Conservation (phyloP, 2,888 invertebrate genomes). For the Spodoptera picta region DNA sequence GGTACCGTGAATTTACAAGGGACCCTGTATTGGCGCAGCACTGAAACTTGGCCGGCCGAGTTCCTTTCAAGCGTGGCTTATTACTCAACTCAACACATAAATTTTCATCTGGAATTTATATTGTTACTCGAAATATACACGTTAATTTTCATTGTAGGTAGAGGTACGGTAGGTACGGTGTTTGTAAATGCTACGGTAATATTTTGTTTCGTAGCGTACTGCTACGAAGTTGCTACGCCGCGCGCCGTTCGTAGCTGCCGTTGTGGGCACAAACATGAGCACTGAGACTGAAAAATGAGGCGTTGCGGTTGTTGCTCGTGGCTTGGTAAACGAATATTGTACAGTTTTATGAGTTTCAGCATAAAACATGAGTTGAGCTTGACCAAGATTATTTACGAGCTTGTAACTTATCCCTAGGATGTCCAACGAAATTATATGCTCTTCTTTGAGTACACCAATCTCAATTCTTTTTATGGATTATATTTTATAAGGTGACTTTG, state of each 20-base stretch:
- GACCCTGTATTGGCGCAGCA: conserved; percentile 44
- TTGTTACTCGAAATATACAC: conserved; percentile 48
- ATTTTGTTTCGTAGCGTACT: conserved; percentile 51
- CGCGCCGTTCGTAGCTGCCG: conserved; percentile 50
- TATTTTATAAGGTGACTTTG: background rate
- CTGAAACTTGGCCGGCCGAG: conserved; percentile 51
- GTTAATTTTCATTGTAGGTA: conserved; percentile 38
- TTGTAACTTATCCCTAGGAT: conserved; percentile 12
- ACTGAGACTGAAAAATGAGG: conserved; percentile 32
- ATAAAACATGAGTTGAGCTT: conserved; percentile 29
- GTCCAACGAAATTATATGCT: conserved; percentile 6
- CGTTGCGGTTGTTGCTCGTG: conserved; percentile 18
- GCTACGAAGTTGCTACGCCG: conserved; percentile 58
- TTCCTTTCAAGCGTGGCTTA: conserved; percentile 60
- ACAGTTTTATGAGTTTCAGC: conserved; percentile 32
- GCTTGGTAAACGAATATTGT: conserved; percentile 22
- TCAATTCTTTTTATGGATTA: background rate
- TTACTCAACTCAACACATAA: conserved; percentile 63
- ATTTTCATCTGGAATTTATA: conserved; percentile 65
- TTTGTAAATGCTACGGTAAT: conserved; percentile 24
- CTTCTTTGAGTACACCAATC: background rate
- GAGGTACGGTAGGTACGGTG: background rate
- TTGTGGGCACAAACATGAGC: conserved; percentile 17
- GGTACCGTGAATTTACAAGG: conserved; percentile 47
- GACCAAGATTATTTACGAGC: conserved; percentile 25